Evolutionary conservation across 2,888 invertebrate genomes (phyloP), one percentile per base, ranked within the genome.

Genomic region (Apamea sordens): DNA sequence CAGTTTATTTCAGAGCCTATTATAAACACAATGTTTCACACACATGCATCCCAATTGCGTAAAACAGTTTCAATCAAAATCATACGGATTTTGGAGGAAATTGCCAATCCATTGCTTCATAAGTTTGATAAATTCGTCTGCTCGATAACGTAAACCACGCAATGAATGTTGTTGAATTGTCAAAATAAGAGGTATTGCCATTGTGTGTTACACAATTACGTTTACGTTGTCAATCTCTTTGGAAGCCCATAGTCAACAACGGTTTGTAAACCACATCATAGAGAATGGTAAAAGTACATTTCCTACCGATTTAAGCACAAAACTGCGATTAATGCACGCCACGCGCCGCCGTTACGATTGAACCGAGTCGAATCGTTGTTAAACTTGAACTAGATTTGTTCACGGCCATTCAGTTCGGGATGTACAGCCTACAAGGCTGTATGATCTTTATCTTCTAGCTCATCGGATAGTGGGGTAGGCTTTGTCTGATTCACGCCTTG

Each of bases 361-460:
- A 59, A 65, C 44, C 63, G 77, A 73, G 18, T 59, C 76, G 53
- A 85, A 84, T 68, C 63, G 28, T 28, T 53, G 71, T 74, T 84
- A 64, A 82, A 82, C 82, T 84, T 86, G 84, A 84, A 86, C 86
- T 77, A 77, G 64, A 72, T 84, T 44, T 50, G 63, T 65, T 72
- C 84, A 82, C 28, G 77, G 83, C 41, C 86, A n/a, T 72, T 74
- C 77, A 4, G 59, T 74, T 36, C 86, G 82, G 63, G 76, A 81
- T 76, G 71, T 70, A 28, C 77, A 63, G 18, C 50, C 36, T 68
- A 50, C 28, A 83, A 74, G 68, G 59, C 47, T 70, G 36, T 18
- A n/a, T 15, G 65, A 68, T 77, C 71, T 73, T 21, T 78, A 73
- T 75, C 71, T 72, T 44, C 18, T 44, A 64, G 50, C 41, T 28